Base-by-base conservation (phyloP, 2,113 vertebrate genomes). In the Otolemur garnettii region DNA sequence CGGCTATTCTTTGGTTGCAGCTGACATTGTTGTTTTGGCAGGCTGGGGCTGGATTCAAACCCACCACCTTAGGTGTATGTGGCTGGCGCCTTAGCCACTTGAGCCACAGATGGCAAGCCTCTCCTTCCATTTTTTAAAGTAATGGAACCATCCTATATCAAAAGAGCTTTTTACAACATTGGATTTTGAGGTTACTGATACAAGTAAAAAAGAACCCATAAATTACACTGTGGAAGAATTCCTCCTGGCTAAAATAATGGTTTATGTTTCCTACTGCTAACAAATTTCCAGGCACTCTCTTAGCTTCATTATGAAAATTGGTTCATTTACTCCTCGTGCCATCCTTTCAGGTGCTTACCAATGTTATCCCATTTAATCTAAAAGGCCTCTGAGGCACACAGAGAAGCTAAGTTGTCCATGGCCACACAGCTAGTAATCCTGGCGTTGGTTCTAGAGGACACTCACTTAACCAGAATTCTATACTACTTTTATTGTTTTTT, bases 281-380 rank as follows among this genome's bases (percentile, higher is more conserved):
- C 69, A 88, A 57, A 87, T 74, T 91, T 45, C 35, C 28, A 45
- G 13, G 17, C 9, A 90, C 45, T 64, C 62, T 93, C 64, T 50
- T 68, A 50, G 78, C 21, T 85, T 94, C 78, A 57, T 86, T 86
- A 13, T 91, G 62, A 92, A 93, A 85, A 81, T 87, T 53, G 94
- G 80, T 62, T 53, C 26, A 57, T 60, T 72, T 93, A 79, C 60
- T 90, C 35, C 9, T 81, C 15, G n/a, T 71, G 77, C 33, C 33
- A 71, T 59, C 38, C n/a, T 91, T 90, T 4, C 0, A 72, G 38
- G 5, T 35, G 50, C 33, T 15, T 24, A 83, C 17, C 72, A n/a
- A 50, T 57, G 11, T 80, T 87, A 60, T 7, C 26, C 50, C 15
- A 9, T 38, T 93, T 96, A 42, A 93, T 57, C 5, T 35, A 38